Percentiles rank a stretch among this genome's conserved stretches.
Conservation (phyloP, 2,797 vertebrate genomes). For the Anolis apletophallus region DNA sequence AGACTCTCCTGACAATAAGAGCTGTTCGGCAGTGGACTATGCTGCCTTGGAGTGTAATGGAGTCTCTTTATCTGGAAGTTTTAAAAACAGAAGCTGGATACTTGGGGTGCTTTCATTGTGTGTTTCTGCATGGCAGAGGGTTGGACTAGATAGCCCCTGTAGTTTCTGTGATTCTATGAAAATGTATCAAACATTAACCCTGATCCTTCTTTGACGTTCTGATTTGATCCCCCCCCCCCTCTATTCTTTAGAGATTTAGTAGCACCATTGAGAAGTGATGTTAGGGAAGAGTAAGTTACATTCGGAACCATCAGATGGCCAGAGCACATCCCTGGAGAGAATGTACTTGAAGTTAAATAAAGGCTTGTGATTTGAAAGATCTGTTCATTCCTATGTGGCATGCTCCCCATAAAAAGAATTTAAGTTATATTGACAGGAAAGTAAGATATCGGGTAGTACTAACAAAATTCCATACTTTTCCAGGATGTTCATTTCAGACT, state of each 20-base stretch:
- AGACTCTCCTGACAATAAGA: no score
- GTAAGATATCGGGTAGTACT: neutral
- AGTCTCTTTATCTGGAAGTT: no score
- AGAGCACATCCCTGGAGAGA: neutral
- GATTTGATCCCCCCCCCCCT: no score
- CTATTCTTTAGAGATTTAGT: no score
- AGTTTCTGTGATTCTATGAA: neutral
- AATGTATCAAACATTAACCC: neutral
- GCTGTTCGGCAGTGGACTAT: no score
- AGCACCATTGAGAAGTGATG: neutral
- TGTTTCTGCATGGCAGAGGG: no score
- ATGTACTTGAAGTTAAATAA: neutral
- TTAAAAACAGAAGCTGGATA: no score
- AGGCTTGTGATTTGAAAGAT: neutral
- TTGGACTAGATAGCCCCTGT: no score
- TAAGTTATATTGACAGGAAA: neutral
- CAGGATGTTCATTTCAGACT: neutral
- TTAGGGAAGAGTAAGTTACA: neutral
- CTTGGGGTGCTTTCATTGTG: no score
- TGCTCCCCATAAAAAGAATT: neutral
- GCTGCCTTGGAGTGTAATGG: no score
- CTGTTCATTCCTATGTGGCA: neutral
- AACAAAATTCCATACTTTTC: no score
- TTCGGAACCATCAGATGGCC: neutral
- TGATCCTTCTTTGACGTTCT: no score